phyloP scores from a whole-genome alignment of 1,140 invertebrate species.

The Psilanteris sp. region DNA sequence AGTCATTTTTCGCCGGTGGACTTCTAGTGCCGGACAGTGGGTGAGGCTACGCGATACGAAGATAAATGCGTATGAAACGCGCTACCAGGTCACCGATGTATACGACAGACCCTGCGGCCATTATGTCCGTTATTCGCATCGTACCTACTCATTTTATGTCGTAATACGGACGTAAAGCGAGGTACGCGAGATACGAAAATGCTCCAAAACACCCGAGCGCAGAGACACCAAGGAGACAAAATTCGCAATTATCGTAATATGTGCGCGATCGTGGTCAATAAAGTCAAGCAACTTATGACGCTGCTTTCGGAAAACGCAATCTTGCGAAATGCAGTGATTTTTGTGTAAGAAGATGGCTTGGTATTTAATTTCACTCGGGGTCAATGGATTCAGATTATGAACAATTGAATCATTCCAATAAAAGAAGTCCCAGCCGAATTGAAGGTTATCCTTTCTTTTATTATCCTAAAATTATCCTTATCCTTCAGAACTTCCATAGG shows the following conservation, averaged over 20 bases:
- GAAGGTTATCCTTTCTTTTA: no score
- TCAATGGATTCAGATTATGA: no score
- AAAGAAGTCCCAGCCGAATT: no score
- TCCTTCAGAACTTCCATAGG: no score
- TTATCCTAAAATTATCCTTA: no score
- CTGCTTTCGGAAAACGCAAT: constrained; percentile 1
- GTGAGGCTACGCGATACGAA: constrained; percentile 65
- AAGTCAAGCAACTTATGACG: constrained; percentile 18
- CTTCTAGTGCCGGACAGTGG: constrained; percentile 61
- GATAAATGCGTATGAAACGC: constrained; percentile 66
- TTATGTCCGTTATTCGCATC: constrained; percentile 61
- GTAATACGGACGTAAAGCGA: constrained; percentile 44
- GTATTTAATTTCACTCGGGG: neutral
- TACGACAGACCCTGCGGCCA: constrained; percentile 61
- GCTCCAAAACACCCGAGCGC: constrained; percentile 2
- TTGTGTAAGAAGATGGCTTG: neutral
- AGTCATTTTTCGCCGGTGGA: constrained; percentile 56
- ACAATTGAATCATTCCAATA: no score
- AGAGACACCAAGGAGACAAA: constrained; percentile 17
- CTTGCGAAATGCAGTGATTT: constrained; percentile 9
- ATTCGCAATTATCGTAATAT: constrained; percentile 49
- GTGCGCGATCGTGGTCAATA: constrained; percentile 5
- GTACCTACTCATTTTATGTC: constrained; percentile 56
- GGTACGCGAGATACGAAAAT: constrained; percentile 18
- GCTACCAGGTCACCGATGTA: constrained; percentile 64